Percentiles rank a stretch among this genome's conserved stretches.
Evolutionary conservation across 2,888 invertebrate species (phyloP).

Genomic region (Prosopocoilus inquinatus): DNA sequence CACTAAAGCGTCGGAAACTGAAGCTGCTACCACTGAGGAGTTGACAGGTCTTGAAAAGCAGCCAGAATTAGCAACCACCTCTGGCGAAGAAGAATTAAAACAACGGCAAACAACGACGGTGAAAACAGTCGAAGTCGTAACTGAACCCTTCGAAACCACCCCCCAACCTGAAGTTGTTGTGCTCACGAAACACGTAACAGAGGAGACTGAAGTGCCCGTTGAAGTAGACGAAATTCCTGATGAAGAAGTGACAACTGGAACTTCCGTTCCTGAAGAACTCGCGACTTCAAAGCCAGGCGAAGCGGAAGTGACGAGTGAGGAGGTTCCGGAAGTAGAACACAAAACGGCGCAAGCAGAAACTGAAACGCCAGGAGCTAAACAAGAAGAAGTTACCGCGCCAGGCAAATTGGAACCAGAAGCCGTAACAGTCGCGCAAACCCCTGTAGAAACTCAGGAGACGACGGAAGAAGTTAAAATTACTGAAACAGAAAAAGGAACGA

Average conservation of each 20-base stretch:
- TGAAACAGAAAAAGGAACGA: conserved; percentile 11
- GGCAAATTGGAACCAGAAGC: conserved; percentile 10
- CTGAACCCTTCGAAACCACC: background rate
- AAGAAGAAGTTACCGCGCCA: conserved; percentile 9
- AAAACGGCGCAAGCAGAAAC: conserved; percentile 11
- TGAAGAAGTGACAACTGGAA: conserved; percentile 13
- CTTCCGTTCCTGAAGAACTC: conserved; percentile 8
- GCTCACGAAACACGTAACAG: conserved; percentile 17
- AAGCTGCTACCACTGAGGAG: background rate
- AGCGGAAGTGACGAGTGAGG: conserved; percentile 12
- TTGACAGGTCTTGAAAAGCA: background rate
- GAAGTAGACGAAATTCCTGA: background rate
- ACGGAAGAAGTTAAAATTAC: no score
- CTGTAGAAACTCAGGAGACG: conserved; percentile 6
- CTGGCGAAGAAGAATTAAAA: background rate
- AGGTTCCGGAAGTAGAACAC: no score
- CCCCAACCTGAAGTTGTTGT: conserved; percentile 20
- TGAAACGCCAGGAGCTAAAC: conserved; percentile 12
- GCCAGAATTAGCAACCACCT: background rate
- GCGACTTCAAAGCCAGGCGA: conserved; percentile 10
- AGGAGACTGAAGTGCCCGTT: conserved; percentile 5
- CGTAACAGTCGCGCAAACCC: background rate
- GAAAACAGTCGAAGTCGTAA: background rate
- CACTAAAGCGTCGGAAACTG: conserved; percentile 5
- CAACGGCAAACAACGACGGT: background rate